Conservation (phyloP, 37 sponge, comb jelly and placozoan species). For the Geodia barretti region DNA sequence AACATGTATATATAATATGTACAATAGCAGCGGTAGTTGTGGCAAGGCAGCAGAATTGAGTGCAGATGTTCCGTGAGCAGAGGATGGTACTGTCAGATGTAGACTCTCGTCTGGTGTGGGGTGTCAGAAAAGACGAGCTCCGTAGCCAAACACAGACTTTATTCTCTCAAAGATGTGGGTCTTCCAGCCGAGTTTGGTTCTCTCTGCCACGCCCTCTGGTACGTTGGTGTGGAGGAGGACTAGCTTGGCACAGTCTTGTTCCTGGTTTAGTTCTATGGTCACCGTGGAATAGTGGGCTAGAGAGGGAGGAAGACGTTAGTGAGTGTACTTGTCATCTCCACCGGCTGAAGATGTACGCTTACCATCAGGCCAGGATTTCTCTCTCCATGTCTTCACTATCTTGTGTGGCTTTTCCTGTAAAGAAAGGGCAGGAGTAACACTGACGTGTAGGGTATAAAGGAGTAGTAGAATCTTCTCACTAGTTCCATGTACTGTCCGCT, state of each 20-base stretch:
- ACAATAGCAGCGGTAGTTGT: too few relatives aligned
- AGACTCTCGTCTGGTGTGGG: not conserved
- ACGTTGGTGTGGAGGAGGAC: constrained; percentile 79
- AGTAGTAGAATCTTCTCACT: constrained; percentile 33
- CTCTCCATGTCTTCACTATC: constrained; percentile 84
- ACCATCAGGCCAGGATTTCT: constrained; percentile 85
- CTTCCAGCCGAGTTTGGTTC: constrained; percentile 88
- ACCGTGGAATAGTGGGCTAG: constrained; percentile 85
- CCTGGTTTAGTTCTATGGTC: constrained; percentile 60
- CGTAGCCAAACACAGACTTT: constrained; percentile 92
- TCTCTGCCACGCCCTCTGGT: constrained; percentile 74
- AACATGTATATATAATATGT: too few relatives aligned
- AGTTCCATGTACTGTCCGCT: constrained; percentile 86
- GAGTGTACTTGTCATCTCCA: not conserved
- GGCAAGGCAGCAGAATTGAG: too few relatives aligned
- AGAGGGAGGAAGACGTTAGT: not conserved
- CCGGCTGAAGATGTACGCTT: constrained; percentile 4
- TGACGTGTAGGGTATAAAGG: too few relatives aligned
- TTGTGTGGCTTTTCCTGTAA: constrained; percentile 41
- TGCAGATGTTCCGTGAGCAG: too few relatives aligned
- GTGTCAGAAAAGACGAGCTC: constrained; percentile 72
- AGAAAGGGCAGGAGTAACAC: not conserved
- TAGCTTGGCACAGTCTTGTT: constrained; percentile 43
- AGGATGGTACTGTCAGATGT: too few relatives aligned
- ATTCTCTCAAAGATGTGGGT: constrained; percentile 85